Conservation (phyloP, 2,113 vertebrate genomes). For the Gnathonemus longibarbis region DNA sequence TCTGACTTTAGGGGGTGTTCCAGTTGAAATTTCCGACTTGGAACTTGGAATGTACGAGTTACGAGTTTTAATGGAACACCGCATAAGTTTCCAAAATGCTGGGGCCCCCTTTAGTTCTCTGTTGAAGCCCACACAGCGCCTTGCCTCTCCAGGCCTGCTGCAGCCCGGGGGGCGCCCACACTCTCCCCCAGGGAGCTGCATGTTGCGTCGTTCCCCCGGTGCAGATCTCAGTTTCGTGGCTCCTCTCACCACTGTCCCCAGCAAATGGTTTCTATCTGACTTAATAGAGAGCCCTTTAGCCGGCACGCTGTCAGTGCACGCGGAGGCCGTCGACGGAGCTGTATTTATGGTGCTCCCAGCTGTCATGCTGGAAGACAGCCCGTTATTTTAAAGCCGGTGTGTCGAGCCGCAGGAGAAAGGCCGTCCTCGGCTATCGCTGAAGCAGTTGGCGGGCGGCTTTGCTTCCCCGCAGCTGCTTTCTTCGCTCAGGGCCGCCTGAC, state of each 20-base stretch:
- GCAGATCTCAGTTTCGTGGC: neutral
- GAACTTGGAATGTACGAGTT: no score
- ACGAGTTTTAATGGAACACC: no score
- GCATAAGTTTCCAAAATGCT: neutral
- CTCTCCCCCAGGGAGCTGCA: neutral
- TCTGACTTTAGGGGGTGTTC: no score
- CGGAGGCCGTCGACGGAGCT: neutral
- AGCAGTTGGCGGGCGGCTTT: slow-evolving; percentile 22
- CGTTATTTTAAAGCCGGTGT: slow-evolving; percentile 5
- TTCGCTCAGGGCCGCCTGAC: slow-evolving; percentile 16
- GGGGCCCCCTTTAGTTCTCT: neutral
- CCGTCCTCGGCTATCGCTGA: slow-evolving; percentile 19
- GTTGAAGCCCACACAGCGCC: neutral
- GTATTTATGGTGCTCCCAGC: slow-evolving; percentile 32
- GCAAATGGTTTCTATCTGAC: neutral
- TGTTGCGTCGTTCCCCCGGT: neutral
- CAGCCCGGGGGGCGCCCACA: neutral
- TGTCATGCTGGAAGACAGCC: slow-evolving; percentile 29
- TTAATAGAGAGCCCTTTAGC: slow-evolving; percentile 11
- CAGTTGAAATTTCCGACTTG: no score
- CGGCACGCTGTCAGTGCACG: neutral
- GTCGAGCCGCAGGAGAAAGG: neutral
- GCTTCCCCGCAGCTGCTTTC: slow-evolving; percentile 29
- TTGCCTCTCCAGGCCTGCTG: neutral
- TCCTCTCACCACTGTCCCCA: neutral